Base-by-base conservation (phyloP, 2,797 vertebrate genomes). In the Pteropus rufus region DNA sequence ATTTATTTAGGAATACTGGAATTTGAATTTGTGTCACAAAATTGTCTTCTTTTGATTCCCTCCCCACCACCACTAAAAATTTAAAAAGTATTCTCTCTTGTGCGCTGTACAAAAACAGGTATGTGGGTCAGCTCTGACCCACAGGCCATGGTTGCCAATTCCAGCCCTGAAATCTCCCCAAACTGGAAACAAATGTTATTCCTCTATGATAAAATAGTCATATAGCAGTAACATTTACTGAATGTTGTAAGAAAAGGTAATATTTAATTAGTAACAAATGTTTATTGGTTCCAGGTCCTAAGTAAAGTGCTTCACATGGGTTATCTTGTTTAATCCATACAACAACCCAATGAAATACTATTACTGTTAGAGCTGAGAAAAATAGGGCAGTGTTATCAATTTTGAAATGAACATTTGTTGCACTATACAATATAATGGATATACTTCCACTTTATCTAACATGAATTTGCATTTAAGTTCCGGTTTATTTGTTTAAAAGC, bases 381-480 rank as follows among this genome's bases (percentile, higher is more conserved):
- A 82, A 5, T 52, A 21, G 93, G n/a, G 54, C n/a, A 92, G 49
- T 89, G 69, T 31, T 64, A 92, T 1, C 41, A 70, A 52, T 75
- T 94, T 49, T 56, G 58, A 96, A 95, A 85, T 39, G 24, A 70
- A 31, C 18, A 62, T 26, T 58, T 79, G 41, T 77, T 85, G 23
- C 6, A 67, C 29, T 70, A 7, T 31, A 89, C 49, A 16, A 49
- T 49, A 49, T 11, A 18, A 64, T 0, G 85, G 49, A 84, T 64
- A 67, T 24, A 81, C 29, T 10, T 89, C 26, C 23, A 89, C 8
- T 94, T 46, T 95, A 34, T 4, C 75, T 60, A 82, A 73, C 11
- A 84, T 52, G 36, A 92, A 76, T 89, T 69, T 93, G 56, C 23
- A 84, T 72, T n/a, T 88, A 89, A 93, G 29, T 75, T 76, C 26